Conservation (phyloP, 2,113 vertebrate genomes). For the Oncorhynchus kisutch region DNA sequence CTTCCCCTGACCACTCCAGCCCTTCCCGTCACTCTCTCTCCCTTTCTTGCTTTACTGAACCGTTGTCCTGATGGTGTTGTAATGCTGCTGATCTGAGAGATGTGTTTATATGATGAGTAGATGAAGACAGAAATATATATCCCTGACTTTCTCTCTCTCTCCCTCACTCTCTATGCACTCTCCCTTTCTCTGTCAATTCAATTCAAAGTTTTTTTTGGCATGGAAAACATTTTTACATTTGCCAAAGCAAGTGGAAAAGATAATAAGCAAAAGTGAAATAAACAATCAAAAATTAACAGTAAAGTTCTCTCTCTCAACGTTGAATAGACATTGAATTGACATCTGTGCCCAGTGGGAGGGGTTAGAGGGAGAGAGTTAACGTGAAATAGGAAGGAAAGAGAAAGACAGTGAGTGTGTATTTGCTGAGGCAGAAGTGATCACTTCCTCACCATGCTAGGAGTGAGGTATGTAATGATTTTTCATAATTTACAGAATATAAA, state of each 20-base stretch:
- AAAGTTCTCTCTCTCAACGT: too few species aligned
- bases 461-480: constrained; percentile 48
- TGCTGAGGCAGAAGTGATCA: constrained; percentile 39
- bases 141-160: not conserved
- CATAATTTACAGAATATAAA: too few species aligned
- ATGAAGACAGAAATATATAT: not conserved
- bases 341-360: too few species aligned
- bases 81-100: not conserved
- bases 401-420: constrained; percentile 45
- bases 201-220: too few species aligned
- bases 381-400: constrained; percentile 22
- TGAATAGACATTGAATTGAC: too few species aligned
- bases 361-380: not conserved
- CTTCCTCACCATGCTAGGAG: constrained; percentile 44
- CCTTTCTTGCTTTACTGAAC: constrained; percentile 44
- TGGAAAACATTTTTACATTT: too few species aligned
- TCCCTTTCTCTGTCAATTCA: too few species aligned
- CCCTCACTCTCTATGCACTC: too few species aligned
- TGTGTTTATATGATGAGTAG: not conserved
- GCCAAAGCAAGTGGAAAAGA: too few species aligned
- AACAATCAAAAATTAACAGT: too few species aligned
- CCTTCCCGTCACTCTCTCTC: constrained; percentile 54
- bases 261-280: too few species aligned
- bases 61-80: constrained; percentile 4
- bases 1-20: constrained; percentile 44